Evolutionary conservation across 2,113 vertebrate species (phyloP), one percentile per base, ranked within the genome.

Genomic region (Brachypodius melanocephalos): DNA sequence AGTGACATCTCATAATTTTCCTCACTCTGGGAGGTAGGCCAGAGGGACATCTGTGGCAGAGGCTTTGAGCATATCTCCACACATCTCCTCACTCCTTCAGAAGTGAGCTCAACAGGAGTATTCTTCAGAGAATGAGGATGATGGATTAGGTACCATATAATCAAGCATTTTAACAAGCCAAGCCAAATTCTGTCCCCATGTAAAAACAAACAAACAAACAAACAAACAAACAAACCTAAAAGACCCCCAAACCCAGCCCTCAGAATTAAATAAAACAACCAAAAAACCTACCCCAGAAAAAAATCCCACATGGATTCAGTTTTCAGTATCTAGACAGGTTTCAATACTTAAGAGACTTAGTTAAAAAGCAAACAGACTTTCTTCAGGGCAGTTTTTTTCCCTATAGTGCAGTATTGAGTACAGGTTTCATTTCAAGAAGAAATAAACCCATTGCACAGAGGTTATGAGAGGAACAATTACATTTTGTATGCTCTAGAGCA

Each of bases 1-100:
- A 54, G 4, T 14, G 74, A 40, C 36, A 88, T 14, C 1, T 2
- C 24, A 25, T 14, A 19, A 34, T 3, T 67, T 24, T 0, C 1
- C 22, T 65, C 26, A 34, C 20, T 28, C 21, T 4, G 2, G 8
- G 29, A 11, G 29, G 5, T 14, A 72, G n/a, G 32, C 24, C 34
- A 72, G n/a, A 15, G 17, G 45, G 26, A 51, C 1, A 61, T 14
- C 24, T 61, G 17, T 59, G 42, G 40, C 68, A 51, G 32, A 72
- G 36, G 40, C 32, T 52, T 94, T 4, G 5, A 85, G 13, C 8
- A 12, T 21, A 5, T 48, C 62, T 62, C 66, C 38, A 43, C 1
- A 3, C 4, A 71, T 34, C 32, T 88, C 26, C 26, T 14, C 42
- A 40, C 40, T 80, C 54, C n/a, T 62, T 34, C 58, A 61, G 31